Conservation (phyloP, 92 coral and sea anemone species). For the Zoanthus sociatus region DNA sequence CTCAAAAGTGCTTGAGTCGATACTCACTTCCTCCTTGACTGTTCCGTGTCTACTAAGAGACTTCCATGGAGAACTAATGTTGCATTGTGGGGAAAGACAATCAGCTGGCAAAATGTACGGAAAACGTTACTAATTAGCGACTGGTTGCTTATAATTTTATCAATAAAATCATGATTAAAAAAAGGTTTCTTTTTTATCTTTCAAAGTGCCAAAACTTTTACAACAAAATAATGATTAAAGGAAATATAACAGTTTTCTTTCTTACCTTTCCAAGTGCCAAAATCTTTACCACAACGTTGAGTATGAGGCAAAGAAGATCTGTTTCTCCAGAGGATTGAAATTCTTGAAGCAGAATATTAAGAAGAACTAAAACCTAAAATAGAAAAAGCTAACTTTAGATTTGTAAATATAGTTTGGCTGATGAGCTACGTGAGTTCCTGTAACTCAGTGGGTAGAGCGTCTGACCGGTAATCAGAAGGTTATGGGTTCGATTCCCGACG, state of each 20-base stretch:
- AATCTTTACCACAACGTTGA: constrained; percentile 68
- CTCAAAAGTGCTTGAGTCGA: not conserved
- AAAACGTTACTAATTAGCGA: not conserved
- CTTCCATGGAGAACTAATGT: constrained; percentile 74
- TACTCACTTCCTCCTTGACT: constrained; percentile 39
- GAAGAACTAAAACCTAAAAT: constrained; percentile 69
- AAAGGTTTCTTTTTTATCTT: constrained; percentile 16
- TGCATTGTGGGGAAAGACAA: constrained; percentile 74
- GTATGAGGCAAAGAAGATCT: constrained; percentile 45
- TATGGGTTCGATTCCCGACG: too few species aligned
- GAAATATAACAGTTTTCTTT: not conserved
- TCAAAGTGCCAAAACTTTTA: constrained; percentile 74
- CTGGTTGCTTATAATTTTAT: too few species aligned
- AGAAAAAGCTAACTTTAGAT: not conserved
- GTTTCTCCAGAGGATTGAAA: constrained; percentile 9
- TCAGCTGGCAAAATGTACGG: constrained; percentile 46
- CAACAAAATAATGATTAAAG: constrained; percentile 25
- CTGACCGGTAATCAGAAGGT: too few species aligned
- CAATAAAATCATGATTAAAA: not conserved
- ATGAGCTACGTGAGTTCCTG: too few species aligned
- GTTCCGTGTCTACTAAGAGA: constrained; percentile 44
- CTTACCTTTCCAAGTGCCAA: constrained; percentile 73
- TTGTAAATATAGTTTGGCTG: too few species aligned
- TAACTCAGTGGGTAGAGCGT: too few species aligned
- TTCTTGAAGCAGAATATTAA: constrained; percentile 74